phyloP scores from a whole-genome alignment of 1,140 invertebrate species.

The Drosophila aff. region DNA sequence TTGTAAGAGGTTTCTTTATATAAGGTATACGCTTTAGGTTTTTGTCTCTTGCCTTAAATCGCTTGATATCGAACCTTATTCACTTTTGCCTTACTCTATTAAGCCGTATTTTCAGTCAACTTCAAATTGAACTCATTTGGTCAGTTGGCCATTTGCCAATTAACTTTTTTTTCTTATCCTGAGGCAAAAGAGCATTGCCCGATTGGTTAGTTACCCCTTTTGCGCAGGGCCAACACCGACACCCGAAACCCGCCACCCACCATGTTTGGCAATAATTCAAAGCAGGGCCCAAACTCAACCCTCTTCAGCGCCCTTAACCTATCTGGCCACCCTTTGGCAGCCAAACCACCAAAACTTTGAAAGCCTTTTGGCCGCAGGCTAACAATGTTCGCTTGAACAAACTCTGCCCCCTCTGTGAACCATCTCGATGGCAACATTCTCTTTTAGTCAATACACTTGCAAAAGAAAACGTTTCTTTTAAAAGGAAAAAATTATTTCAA shows the following conservation, averaged over 20 bases:
- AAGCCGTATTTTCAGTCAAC: slow-evolving; percentile 20
- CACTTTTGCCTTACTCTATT: not conserved
- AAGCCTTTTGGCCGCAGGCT: slow-evolving; percentile 60
- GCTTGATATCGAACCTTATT: not conserved
- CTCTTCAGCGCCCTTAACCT: not conserved
- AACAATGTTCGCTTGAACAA: slow-evolving; percentile 61
- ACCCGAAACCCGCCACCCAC: not conserved
- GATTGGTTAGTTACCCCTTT: slow-evolving; percentile 51
- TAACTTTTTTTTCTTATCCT: slow-evolving; percentile 40
- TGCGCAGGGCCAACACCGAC: not conserved
- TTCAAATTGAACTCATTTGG: slow-evolving; percentile 61
- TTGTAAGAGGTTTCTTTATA: not conserved
- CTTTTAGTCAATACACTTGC: slow-evolving; percentile 5
- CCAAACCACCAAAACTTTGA: slow-evolving; percentile 60
- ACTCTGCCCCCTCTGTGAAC: slow-evolving; percentile 20
- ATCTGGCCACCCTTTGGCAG: slow-evolving; percentile 39
- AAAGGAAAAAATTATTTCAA: not conserved
- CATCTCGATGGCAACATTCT: slow-evolving; percentile 25
- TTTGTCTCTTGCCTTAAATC: not conserved
- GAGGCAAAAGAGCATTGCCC: slow-evolving; percentile 34
- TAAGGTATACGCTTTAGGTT: not conserved
- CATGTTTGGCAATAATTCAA: slow-evolving; percentile 58
- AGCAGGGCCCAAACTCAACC: slow-evolving; percentile 9
- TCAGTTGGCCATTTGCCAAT: slow-evolving; percentile 59
- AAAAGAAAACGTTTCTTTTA: not conserved